These are phyloP conservation scores for Digitonthophagus gazella DNA, from an alignment of 2,888 invertebrate species.

Conservation along the genomic window DNA sequence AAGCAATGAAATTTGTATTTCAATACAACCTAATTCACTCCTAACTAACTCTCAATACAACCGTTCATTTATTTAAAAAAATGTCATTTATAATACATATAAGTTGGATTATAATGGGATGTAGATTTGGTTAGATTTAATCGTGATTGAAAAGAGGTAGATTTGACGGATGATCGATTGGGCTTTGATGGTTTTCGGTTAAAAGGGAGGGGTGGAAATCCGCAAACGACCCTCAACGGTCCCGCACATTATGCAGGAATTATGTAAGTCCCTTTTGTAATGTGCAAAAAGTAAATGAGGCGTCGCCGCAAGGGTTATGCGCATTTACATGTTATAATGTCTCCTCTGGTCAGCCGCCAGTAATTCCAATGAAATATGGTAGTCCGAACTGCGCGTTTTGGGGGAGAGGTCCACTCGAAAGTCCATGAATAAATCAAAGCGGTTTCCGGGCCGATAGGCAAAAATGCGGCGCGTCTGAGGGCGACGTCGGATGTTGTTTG, in stretches of 20 bases:
- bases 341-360: slow-evolving; percentile 47
- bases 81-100: too few species aligned
- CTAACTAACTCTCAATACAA: too few species aligned
- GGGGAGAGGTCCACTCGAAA: slow-evolving; percentile 18
- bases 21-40: too few species aligned
- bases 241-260: neutral
- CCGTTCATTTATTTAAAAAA: too few species aligned
- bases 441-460: slow-evolving; percentile 1
- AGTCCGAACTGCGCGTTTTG: slow-evolving; percentile 7
- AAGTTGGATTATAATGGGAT: too few species aligned
- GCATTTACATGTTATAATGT: slow-evolving; percentile 49
- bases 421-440: slow-evolving; percentile 18
- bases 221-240: neutral
- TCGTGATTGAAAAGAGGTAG: neutral
- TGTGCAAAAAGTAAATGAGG: slow-evolving; percentile 29
- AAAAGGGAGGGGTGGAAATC: neutral
- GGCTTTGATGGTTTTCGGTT: neutral
- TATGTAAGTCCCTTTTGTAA: slow-evolving; percentile 4
- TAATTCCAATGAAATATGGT: slow-evolving; percentile 41
- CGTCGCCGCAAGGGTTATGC: slow-evolving; percentile 34
- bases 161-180: neutral
- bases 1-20: too few species aligned
- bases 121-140: too few species aligned
- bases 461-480: too few species aligned
- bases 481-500: too few species aligned